Evolutionary conservation across 2,888 invertebrate species (phyloP).

Genomic region (Hemicrepidius hirtus): DNA sequence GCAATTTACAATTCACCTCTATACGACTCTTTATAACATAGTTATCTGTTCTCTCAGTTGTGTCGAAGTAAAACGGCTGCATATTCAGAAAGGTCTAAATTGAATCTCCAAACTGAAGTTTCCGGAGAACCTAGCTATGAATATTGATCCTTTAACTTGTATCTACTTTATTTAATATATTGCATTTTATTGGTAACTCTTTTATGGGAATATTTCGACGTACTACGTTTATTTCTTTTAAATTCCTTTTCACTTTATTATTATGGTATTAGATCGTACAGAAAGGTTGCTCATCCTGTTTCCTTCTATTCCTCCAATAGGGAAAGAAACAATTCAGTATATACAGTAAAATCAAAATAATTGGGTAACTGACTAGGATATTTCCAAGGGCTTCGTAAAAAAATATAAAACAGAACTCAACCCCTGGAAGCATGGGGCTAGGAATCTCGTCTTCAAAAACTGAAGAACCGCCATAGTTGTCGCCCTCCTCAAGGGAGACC

Average conservation of each 20-base stretch:
- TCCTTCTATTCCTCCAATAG: too few species aligned
- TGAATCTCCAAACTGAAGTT: constrained; percentile 41
- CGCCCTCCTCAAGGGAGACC: too few species aligned
- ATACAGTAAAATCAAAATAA: too few species aligned
- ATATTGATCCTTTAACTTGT: constrained; percentile 46
- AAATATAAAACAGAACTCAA: too few species aligned
- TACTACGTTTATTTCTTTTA: neutral
- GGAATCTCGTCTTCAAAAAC: too few species aligned
- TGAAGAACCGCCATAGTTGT: too few species aligned
- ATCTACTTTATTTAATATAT: constrained; percentile 37
- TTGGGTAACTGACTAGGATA: too few species aligned
- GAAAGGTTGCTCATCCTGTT: too few species aligned
- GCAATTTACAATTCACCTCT: constrained; percentile 43
- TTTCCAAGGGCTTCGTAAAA: too few species aligned
- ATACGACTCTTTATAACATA: constrained; percentile 38
- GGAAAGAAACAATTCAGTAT: too few species aligned
- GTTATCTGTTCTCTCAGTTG: constrained; percentile 35
- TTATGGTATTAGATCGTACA: neutral
- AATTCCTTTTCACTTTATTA: neutral
- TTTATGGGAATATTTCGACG: constrained; percentile 9
- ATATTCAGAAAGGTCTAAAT: constrained; percentile 52
- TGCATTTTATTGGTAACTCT: constrained; percentile 31
- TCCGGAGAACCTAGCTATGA: constrained; percentile 33
- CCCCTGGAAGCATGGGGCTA: too few species aligned
- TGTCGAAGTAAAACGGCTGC: constrained; percentile 46